Evolutionary conservation across 2,113 vertebrate species (phyloP), one percentile per base, ranked within the genome.

Genomic region (Alethe castanea): DNA sequence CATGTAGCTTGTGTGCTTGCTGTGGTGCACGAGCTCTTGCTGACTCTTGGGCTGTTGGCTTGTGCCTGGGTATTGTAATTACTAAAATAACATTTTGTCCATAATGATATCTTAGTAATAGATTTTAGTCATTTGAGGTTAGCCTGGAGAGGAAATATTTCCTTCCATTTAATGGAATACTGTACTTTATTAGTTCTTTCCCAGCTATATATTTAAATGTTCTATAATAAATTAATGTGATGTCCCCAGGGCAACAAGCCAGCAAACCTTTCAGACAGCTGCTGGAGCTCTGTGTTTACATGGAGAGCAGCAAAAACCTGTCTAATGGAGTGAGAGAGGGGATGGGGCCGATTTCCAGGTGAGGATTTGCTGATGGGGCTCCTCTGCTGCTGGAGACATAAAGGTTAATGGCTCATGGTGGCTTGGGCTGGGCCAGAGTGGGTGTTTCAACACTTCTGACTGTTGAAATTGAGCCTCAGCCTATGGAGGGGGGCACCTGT

Each of bases 241-340:
- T 60, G 79, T 93, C 93, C 94, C 91, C 40, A 52, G 86, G 94
- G 95, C 94, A 92, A 74, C 67, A 86, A 92, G 93, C 95, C 95
- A 95, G 94, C 65, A 96, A 96, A 64, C 88, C 90, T 96, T 83
- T 94, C 93, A 96, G 88, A 56, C 82, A 94, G 93, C 94, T 96
- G 94, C 87, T 86, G 82, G 22, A 84, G 80, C 86, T 86, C 40
- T 86, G 69, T 94, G 87, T 96, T 92, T 92, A 90, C 85, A 78
- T 53, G 92, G 35, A 73, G 54, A 11, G 8, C 45, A 83, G 82
- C 82, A 92, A 52, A 95, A 94, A 56, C 56, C 44, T 56, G 56
- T 78, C 85, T 94, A 64, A 94, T 90, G 92, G 88, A 80, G 85
- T 62, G 92, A 65, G 57, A 86, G 81, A 61, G 56, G 65, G 91